Evolutionary conservation across 2,888 invertebrate genomes (phyloP).

Genomic region (Sicus ferrugineus): DNA sequence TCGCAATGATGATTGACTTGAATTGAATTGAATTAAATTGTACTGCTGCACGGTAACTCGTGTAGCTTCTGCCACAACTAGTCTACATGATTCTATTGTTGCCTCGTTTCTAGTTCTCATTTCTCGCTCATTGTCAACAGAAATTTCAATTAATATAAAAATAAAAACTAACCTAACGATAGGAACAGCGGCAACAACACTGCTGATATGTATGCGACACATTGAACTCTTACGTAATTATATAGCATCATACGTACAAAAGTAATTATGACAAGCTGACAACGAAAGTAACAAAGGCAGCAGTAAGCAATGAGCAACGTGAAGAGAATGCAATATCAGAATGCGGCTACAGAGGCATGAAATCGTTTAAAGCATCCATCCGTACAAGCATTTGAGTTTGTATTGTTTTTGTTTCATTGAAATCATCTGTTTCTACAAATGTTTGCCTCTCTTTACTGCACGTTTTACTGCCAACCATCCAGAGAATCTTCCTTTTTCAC

Average conservation of each 20-base stretch:
- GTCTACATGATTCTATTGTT: not conserved
- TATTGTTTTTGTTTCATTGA: not conserved
- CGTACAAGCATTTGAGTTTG: not conserved
- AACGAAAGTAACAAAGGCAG: not conserved
- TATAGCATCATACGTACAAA: conserved; percentile 14
- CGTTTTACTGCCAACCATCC: too few relatives aligned
- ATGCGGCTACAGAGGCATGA: not conserved
- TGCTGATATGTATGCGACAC: conserved; percentile 39
- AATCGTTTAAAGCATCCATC: not conserved
- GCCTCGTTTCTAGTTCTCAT: not conserved
- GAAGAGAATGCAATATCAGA: not conserved
- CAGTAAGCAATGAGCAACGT: conserved; percentile 19
- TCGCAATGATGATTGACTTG: conserved; percentile 20
- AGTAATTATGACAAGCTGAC: not conserved
- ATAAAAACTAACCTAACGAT: not conserved
- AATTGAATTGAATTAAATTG: conserved; percentile 16
- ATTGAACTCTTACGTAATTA: conserved; percentile 41
- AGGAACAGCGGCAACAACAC: conserved; percentile 12
- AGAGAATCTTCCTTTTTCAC: too few relatives aligned
- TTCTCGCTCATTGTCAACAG: conserved; percentile 36
- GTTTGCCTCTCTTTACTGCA: too few relatives aligned
- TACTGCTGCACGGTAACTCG: not conserved
- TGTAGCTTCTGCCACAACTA: not conserved
- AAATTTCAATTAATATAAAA: conserved; percentile 36
- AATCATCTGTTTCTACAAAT: not conserved